Percentiles rank a stretch among this genome's conserved stretches.
phyloP scores from a whole-genome alignment of 2,797 vertebrate species.

The Gymnothorax reevesii region DNA sequence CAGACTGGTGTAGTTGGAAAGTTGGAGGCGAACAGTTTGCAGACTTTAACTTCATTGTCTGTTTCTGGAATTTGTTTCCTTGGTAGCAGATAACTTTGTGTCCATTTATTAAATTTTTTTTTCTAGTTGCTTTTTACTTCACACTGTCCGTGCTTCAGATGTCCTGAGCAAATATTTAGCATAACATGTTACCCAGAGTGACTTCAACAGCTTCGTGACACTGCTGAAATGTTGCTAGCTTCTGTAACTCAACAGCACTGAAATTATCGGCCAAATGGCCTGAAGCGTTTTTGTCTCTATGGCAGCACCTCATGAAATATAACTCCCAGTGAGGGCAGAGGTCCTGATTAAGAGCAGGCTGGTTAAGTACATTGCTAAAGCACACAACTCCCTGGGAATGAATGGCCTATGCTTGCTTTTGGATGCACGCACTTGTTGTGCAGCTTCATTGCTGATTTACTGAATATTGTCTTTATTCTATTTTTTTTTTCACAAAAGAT shows the following conservation, averaged over 20 bases:
- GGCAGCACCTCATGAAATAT: too few relatives aligned
- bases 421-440: too few relatives aligned
- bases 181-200: not conserved
- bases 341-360: not conserved
- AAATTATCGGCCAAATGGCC: not conserved
- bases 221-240: not conserved
- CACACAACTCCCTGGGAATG: not conserved
- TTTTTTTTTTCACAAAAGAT: too few relatives aligned
- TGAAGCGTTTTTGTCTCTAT: not conserved
- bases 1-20: not conserved
- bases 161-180: not conserved
- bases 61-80: not conserved
- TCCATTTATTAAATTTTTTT: not conserved
- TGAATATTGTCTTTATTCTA: too few relatives aligned
- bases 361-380: not conserved
- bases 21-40: too few relatives aligned
- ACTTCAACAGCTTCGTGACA: not conserved
- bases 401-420: too few relatives aligned
- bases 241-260: not conserved
- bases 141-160: not conserved
- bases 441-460: too few relatives aligned
- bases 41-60: constrained; percentile 54
- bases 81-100: not conserved
- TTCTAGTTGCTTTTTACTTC: not conserved
- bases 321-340: not conserved